Base-by-base conservation (phyloP, 2,113 vertebrate genomes). In the Trematocara marginatum region DNA sequence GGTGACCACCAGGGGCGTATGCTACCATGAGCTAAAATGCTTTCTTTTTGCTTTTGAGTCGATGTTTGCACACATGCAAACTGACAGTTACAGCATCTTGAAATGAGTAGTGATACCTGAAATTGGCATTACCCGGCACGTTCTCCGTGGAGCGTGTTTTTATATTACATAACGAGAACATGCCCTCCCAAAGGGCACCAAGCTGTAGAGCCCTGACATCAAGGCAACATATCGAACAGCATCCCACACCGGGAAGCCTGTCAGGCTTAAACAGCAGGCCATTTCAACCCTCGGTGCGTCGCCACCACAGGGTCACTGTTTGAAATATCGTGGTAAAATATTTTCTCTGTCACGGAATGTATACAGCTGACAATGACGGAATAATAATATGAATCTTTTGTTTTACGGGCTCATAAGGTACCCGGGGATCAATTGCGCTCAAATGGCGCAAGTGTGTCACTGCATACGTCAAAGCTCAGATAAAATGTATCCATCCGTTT, bases 401-500 rank as follows among this genome's bases (percentile, higher is more conserved):
- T 54, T 71, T 31, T 86, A 83, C 69, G 87, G 82, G 86, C 82
- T 78, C 64, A 40, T 35, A 47, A 90, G 84, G 82, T 92, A 88
- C 84, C 87, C 78, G 81, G 88, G 78, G 64, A 76, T 40, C 26
- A 15, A 79, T 81, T 83, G 76, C 59, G 84, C 93, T 76, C 74
- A 86, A 40, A 81, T 84, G 57, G 66, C 88, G 51, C 90, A 90
- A 64, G 34, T 15, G 45, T 49, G 76, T 53, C 38, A 79, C 4
- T 42, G 31, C 34, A 49, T 35, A 40, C 12, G 1, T 7, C 76
- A 29, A 20, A 56, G 47, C 82, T 96, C 97, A 98, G 88, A 98
- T 98, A 86, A 98, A 98, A 93, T 98, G 98, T 83, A 98, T 97
- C 97, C 98, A 98, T 49, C 97, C 97, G 34, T 96, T 96, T 80